Evolutionary conservation across 2,888 invertebrate genomes (phyloP).

Genomic region (Ormyrus rosae): DNA sequence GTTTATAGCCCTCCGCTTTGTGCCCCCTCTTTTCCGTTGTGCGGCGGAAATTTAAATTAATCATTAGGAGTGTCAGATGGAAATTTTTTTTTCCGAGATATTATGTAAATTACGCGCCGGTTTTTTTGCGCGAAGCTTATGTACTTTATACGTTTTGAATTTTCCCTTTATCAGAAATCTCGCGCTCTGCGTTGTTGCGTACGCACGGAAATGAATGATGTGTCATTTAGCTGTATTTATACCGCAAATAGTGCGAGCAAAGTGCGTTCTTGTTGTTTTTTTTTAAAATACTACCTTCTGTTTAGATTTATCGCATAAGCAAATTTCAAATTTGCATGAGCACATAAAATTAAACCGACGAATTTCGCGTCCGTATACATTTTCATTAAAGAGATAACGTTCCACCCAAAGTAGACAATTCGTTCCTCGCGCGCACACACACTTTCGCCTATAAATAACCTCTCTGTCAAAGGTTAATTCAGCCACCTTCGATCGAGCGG

Average conservation of each 20-base stretch:
- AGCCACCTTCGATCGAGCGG: too few relatives aligned
- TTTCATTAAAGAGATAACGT: neutral
- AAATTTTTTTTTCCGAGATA: slow-evolving; percentile 10
- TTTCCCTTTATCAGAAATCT: slow-evolving; percentile 20
- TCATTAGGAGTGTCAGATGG: slow-evolving; percentile 6
- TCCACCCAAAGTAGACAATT: too few relatives aligned
- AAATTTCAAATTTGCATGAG: slow-evolving; percentile 5
- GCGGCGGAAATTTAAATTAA: slow-evolving; percentile 20
- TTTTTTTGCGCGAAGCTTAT: neutral
- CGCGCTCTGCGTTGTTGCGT: neutral
- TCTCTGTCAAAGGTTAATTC: too few relatives aligned
- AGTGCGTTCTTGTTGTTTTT: too few relatives aligned
- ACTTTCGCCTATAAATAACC: too few relatives aligned
- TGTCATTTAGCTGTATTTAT: slow-evolving; percentile 26
- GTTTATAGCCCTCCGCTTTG: neutral
- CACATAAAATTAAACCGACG: neutral
- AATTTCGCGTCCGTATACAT: neutral
- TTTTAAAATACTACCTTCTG: slow-evolving; percentile 10
- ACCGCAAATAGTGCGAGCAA: neutral
- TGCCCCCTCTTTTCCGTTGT: neutral
- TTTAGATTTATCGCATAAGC: slow-evolving; percentile 8
- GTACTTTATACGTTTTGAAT: neutral
- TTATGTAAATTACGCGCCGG: slow-evolving; percentile 32
- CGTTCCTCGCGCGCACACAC: too few relatives aligned
- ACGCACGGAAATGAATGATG: slow-evolving; percentile 16